A percentile compares a stretch with the other conserved stretches of the same genome.
These are phyloP conservation scores for Arctocebus calabarensis DNA, from an alignment of 2,797 vertebrate species.

Conservation along the genomic window DNA sequence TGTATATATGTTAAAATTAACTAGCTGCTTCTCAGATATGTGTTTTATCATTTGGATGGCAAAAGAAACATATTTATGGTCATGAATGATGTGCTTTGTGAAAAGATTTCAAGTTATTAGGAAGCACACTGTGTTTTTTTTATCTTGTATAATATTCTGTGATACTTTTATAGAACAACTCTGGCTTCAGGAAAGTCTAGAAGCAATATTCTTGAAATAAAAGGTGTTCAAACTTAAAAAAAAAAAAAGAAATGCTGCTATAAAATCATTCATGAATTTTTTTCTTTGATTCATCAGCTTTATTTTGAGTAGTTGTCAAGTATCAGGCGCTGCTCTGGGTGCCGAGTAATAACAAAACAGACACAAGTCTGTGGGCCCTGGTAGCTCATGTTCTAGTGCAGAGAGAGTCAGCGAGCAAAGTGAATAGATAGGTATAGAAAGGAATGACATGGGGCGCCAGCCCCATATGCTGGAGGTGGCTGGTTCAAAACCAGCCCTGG, in stretches of 20 bases:
- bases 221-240: conserved; percentile 87
- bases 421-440: neutral
- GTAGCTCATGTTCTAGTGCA: neutral
- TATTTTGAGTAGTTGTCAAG: neutral
- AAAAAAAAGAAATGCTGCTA: conserved; percentile 8
- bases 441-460: neutral
- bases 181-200: conserved; percentile 95
- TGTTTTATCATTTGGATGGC: conserved; percentile 85
- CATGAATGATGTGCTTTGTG: conserved; percentile 89
- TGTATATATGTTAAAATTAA: conserved; percentile 88
- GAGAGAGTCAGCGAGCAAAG: neutral
- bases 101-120: conserved; percentile 87
- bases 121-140: conserved; percentile 86
- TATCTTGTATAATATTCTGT: conserved; percentile 90
- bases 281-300: neutral
- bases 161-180: conserved; percentile 93
- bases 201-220: conserved; percentile 94
- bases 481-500: too few species aligned
- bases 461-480: too few species aligned
- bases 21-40: conserved; percentile 86
- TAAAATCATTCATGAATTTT: neutral
- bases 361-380: neutral
- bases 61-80: conserved; percentile 90
- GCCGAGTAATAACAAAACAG: neutral
- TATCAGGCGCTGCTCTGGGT: neutral